phyloP scores from a whole-genome alignment of 53 echinoderm and acorn worm genomes.

The Temnopleurus reevesii region DNA sequence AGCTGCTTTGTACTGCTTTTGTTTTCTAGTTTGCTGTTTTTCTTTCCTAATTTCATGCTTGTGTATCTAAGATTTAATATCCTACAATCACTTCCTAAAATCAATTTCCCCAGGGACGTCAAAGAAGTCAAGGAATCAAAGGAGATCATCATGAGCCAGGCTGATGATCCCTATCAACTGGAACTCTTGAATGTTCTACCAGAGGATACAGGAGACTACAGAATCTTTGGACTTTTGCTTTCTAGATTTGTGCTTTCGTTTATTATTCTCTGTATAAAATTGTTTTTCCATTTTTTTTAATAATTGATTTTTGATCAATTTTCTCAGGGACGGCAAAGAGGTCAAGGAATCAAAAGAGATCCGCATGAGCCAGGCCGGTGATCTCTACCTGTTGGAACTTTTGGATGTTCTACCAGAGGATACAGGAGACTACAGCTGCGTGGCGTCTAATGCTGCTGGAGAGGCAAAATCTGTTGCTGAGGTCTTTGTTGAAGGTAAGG shows the following conservation, averaged over 20 bases:
- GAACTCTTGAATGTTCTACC: conserved; percentile 58
- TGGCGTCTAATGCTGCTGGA: conserved; percentile 65
- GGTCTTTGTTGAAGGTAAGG: conserved; percentile 84
- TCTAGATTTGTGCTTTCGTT: no score
- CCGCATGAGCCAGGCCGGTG: conserved; percentile 66
- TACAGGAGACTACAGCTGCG: conserved; percentile 76
- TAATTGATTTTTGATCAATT: neutral
- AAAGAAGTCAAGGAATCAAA: neutral
- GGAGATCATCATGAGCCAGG: neutral
- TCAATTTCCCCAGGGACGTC: conserved; percentile 60
- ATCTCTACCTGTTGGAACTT: conserved; percentile 72
- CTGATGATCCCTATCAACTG: conserved; percentile 64
- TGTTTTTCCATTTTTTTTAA: neutral
- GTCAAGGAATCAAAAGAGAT: conserved; percentile 67
- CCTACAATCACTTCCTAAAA: neutral
- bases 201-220: conserved; percentile 74
- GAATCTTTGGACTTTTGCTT: no score
- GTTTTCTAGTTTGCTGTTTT: no score
- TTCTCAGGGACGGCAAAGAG: conserved; percentile 83
- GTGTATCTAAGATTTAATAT: no score
- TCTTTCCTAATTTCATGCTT: no score
- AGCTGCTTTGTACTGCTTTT: no score
- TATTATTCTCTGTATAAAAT: no score
- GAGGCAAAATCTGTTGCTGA: conserved; percentile 76
- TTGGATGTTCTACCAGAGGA: conserved; percentile 73